These are phyloP conservation scores for Butorides virescens DNA, from an alignment of 2,113 vertebrate genomes.

Conservation along the genomic window DNA sequence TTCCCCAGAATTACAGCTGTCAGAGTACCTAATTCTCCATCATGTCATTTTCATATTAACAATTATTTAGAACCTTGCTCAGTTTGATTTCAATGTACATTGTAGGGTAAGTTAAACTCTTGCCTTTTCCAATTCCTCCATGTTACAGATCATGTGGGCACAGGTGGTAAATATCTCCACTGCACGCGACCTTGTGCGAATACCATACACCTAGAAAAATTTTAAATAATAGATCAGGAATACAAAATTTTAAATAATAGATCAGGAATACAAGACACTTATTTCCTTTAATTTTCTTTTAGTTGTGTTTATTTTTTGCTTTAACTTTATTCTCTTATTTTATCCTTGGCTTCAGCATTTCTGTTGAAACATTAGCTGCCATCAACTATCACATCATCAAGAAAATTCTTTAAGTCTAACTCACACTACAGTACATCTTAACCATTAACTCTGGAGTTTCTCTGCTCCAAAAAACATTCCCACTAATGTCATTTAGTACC, in stretches of 20 bases:
- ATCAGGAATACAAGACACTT: background rate
- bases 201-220: constrained; percentile 87
- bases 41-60: background rate
- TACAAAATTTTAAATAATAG: background rate
- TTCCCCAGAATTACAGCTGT: background rate
- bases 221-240: background rate
- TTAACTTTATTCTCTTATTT: background rate
- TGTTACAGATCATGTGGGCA: constrained; percentile 97
- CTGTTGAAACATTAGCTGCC: background rate
- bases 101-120: background rate
- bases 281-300: background rate
- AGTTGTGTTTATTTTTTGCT: background rate
- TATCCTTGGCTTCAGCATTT: background rate
- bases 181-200: constrained; percentile 92
- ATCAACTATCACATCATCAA: background rate
- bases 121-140: constrained; percentile 97
- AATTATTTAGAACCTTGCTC: background rate
- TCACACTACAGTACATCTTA: background rate
- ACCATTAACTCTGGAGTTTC: background rate
- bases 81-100: background rate
- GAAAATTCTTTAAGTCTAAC: background rate
- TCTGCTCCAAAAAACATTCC: background rate
- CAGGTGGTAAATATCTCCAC: constrained; percentile 99
- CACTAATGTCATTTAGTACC: background rate
- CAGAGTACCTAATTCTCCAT: background rate